These are phyloP conservation scores for Petrocephalus zakoni DNA, from an alignment of 2,113 vertebrate species.

Conservation along the genomic window DNA sequence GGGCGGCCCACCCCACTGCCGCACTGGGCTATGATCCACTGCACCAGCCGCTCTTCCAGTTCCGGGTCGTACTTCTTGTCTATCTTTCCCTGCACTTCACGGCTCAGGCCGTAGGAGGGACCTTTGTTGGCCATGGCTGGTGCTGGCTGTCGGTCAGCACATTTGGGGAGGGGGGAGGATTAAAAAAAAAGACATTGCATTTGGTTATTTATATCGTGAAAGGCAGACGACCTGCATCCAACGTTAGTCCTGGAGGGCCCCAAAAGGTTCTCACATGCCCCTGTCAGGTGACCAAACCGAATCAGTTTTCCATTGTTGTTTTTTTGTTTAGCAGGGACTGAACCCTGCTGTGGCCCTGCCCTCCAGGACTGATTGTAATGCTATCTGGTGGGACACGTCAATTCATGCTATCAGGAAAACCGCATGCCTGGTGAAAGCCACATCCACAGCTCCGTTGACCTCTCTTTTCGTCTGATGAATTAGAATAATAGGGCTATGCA, in stretches of 20 bases:
- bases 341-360: neutral
- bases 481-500: neutral
- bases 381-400: neutral
- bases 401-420: neutral
- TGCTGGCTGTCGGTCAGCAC: slow-evolving; percentile 27
- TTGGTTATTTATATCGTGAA: neutral
- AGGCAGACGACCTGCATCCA: neutral
- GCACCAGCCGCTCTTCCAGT: slow-evolving; percentile 83
- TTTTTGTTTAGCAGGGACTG: neutral
- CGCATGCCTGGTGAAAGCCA: neutral
- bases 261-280: neutral
- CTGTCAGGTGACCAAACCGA: neutral
- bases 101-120: slow-evolving; percentile 89
- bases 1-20: slow-evolving; percentile 69
- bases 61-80: slow-evolving; percentile 94
- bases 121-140: slow-evolving; percentile 92
- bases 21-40: slow-evolving; percentile 84
- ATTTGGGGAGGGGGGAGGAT: neutral
- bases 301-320: neutral
- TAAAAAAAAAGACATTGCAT: neutral
- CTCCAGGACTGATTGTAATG: neutral
- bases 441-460: too few species aligned
- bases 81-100: slow-evolving; percentile 87
- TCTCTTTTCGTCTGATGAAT: neutral
- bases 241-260: neutral